phyloP scores from a whole-genome alignment of 2,888 invertebrate genomes.

The Belgica antarctica region DNA sequence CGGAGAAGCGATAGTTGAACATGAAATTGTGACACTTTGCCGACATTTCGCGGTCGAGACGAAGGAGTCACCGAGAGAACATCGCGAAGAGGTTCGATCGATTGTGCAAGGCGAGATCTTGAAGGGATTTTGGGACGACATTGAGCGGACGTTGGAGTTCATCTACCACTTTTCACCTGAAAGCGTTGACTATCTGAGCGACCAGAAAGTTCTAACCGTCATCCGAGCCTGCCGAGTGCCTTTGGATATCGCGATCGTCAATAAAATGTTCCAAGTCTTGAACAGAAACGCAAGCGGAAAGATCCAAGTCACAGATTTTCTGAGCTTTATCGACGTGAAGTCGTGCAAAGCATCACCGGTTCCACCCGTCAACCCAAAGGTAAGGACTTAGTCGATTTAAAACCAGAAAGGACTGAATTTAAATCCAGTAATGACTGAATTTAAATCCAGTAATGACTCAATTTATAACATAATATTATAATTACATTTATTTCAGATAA shows the following conservation, averaged over 20 bases:
- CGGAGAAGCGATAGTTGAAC: conserved; percentile 70
- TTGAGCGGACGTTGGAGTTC: conserved; percentile 62
- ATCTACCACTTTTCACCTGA: conserved; percentile 60
- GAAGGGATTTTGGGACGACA: conserved; percentile 71
- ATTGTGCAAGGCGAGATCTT: conserved; percentile 70
- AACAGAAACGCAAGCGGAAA: conserved; percentile 65
- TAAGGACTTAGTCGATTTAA: not conserved
- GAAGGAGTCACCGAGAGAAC: conserved; percentile 53
- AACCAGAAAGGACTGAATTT: not conserved
- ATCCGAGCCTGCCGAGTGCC: conserved; percentile 70
- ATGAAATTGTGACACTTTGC: conserved; percentile 75
- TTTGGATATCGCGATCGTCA: conserved; percentile 64
- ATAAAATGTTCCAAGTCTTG: conserved; percentile 66
- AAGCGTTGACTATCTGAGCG: conserved; percentile 60
- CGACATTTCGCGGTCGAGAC: conserved; percentile 68
- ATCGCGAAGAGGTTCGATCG: conserved; percentile 59
- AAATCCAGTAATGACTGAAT: conserved; percentile 4
- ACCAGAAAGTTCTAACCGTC: conserved; percentile 62
- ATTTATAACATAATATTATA: not conserved
- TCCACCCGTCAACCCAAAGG: conserved; percentile 54
- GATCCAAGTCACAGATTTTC: conserved; percentile 66
- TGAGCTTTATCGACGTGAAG: conserved; percentile 69
- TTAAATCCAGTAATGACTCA: not conserved
- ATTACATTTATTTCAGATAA: conserved; percentile 49
- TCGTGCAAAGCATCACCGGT: conserved; percentile 58